Conservation (phyloP, 1,140 invertebrate species). For the Tetramorium parvispinum region DNA sequence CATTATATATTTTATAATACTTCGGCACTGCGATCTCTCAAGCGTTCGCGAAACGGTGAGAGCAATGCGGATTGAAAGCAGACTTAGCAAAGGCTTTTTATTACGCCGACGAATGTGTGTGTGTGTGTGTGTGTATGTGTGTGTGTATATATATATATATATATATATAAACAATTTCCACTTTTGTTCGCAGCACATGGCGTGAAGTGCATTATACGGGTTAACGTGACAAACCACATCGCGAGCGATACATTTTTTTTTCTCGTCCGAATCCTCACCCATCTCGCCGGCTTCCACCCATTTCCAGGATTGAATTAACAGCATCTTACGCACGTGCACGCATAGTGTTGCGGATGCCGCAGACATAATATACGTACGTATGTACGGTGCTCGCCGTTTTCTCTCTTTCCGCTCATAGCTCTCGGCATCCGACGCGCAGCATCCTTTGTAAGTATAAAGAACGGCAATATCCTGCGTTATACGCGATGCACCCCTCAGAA, state of each 20-base stretch:
- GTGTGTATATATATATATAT: neutral
- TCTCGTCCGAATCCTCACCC: neutral
- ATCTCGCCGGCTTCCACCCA: neutral
- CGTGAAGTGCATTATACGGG: slow-evolving; percentile 48
- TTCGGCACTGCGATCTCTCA: neutral
- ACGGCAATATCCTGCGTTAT: slow-evolving; percentile 66
- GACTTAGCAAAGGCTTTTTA: slow-evolving; percentile 8
- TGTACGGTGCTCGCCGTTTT: neutral
- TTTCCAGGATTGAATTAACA: neutral
- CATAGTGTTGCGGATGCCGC: slow-evolving; percentile 1
- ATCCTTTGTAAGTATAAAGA: slow-evolving; percentile 73
- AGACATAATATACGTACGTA: slow-evolving; percentile 40
- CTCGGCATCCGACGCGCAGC: slow-evolving; percentile 17
- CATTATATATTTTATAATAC: slow-evolving; percentile 28
- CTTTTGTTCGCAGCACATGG: slow-evolving; percentile 30
- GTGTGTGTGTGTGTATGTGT: neutral
- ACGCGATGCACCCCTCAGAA: slow-evolving; percentile 51
- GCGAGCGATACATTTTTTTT: slow-evolving; percentile 60
- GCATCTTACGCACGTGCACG: slow-evolving; percentile 19
- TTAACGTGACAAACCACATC: slow-evolving; percentile 40
- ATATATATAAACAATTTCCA: slow-evolving; percentile 64
- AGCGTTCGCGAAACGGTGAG: neutral
- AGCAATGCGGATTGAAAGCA: slow-evolving; percentile 24
- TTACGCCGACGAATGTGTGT: slow-evolving; percentile 23
- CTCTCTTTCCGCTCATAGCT: slow-evolving; percentile 40